Evolutionary conservation across 2,797 vertebrate genomes (phyloP), one percentile per base, ranked within the genome.

Genomic region (Pogonophryne albipinna): DNA sequence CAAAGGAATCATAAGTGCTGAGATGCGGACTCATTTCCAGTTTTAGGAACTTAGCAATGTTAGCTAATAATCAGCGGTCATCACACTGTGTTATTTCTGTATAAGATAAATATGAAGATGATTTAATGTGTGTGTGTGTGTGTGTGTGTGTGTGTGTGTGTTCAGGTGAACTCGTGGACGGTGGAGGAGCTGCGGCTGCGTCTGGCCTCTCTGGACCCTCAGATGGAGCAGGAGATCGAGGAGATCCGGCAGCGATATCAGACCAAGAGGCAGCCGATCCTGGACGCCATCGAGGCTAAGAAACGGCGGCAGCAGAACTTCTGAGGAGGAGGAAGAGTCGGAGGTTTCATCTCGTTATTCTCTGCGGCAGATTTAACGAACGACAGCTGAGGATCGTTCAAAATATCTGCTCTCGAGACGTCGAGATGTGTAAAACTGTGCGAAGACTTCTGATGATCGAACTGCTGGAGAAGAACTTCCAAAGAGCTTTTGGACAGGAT

Each of bases 221-320:
- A 98, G 95, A 99, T 99, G 98, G 97, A 99, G 89, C 97, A 96
- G 89, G 98, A 99, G 92, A 98, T 99, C 2, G 97, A 98, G 90
- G 97, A 99, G 90, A 98, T 99, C 67, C 97, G 91, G 2, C 97
- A 98, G 93, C 96, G 97, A 72, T 99, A 99, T 92, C 96, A 97
- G 57, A 95, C 97, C 4, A 99, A 99, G 92, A 94, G 98, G 38
- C 96, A 98, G 92, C 97, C 98, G 0, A 99, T 99, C 92, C 93
- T 97, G 6, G 98, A 99, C 0, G 97, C 97, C 87, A 99, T 99
- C 0, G 96, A 98, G 77, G 97, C 97, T 71, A 99, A 99, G 87
- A 99, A 97, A 81, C 95, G 97, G 2, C 94, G 95, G 72, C 97
- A 99, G 79, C 96, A 97, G 80, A 96, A 96, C 93, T 96, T 97